A percentile compares a stretch with the other conserved stretches of the same genome.
These are phyloP conservation scores for Caiman crocodilus DNA, from an alignment of 2,797 vertebrate species.

Conservation along the genomic window DNA sequence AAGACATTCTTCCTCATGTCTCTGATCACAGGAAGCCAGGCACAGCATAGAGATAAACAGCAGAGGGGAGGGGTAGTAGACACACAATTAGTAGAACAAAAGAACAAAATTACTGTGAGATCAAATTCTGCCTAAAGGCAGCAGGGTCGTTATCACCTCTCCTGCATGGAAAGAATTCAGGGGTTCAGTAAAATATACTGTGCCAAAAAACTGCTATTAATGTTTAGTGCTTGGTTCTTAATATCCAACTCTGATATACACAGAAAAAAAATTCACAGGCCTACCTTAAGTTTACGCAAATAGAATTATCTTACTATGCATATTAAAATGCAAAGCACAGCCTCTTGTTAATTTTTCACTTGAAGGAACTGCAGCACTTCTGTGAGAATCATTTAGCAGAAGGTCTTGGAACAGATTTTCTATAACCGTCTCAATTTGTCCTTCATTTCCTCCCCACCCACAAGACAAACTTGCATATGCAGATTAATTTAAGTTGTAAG, in stretches of 20 bases:
- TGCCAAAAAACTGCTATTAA: too few relatives aligned
- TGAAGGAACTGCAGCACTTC: slow-evolving; percentile 65
- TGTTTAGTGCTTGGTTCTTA: too few relatives aligned
- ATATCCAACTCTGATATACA: neutral
- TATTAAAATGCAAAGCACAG: slow-evolving; percentile 75
- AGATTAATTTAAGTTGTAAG: slow-evolving; percentile 64
- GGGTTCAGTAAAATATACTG: too few relatives aligned
- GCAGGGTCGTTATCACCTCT: too few relatives aligned
- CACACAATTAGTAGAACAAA: too few relatives aligned
- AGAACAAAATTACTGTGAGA: too few relatives aligned
- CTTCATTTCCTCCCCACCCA: slow-evolving; percentile 68
- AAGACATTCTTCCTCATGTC: too few relatives aligned
- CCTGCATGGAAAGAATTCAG: too few relatives aligned
- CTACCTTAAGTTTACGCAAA: slow-evolving; percentile 51
- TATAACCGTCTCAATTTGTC: slow-evolving; percentile 72
- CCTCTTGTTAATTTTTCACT: slow-evolving; percentile 76
- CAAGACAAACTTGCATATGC: slow-evolving; percentile 56
- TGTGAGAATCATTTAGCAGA: slow-evolving; percentile 68
- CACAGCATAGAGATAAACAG: too few relatives aligned
- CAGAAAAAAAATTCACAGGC: neutral
- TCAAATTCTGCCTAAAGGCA: too few relatives aligned
- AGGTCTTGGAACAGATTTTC: slow-evolving; percentile 61
- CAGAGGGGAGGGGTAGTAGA: too few relatives aligned
- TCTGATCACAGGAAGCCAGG: too few relatives aligned
- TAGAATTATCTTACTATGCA: neutral